A percentile compares a stretch with the other conserved stretches of the same genome.
Conservation (phyloP, 2,888 invertebrate species). For the Panopea generosa region DNA sequence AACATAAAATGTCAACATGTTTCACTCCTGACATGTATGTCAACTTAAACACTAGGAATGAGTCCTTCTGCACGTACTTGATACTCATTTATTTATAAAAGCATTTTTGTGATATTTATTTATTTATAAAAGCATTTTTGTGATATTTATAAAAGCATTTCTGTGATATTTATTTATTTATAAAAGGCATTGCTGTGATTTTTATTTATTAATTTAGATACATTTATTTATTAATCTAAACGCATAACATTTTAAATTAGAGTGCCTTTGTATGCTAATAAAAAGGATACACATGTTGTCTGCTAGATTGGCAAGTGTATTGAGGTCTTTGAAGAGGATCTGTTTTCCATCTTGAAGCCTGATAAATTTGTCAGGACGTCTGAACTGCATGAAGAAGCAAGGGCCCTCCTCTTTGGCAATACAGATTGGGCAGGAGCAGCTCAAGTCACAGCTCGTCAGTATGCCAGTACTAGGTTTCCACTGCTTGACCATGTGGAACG, state of each 20-base stretch:
- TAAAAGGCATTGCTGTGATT: too few species aligned
- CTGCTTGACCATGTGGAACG: conserved; percentile 19
- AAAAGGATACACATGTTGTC: conserved; percentile 1
- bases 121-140: not conserved
- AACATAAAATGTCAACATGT: too few species aligned
- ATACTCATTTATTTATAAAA: not conserved
- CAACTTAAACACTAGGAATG: too few species aligned
- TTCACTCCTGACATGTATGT: too few species aligned
- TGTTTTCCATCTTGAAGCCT: conserved; percentile 11
- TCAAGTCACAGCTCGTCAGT: conserved; percentile 25
- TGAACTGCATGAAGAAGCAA: conserved; percentile 16
- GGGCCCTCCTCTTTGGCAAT: conserved; percentile 28
- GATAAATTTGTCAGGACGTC: not conserved
- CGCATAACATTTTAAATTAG: not conserved
- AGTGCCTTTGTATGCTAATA: too few species aligned
- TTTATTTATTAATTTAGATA: not conserved
- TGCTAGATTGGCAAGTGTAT: not conserved
- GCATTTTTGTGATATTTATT: not conserved
- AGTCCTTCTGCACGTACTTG: too few species aligned
- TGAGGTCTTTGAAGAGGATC: not conserved
- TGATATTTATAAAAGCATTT: not conserved
- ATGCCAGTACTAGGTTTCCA: not conserved
- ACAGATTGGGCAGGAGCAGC: conserved; percentile 37
- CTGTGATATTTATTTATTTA: too few species aligned
- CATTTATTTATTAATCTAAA: not conserved